phyloP scores from a whole-genome alignment of 2,888 invertebrate genomes.

The Acrobeloides nanus region DNA sequence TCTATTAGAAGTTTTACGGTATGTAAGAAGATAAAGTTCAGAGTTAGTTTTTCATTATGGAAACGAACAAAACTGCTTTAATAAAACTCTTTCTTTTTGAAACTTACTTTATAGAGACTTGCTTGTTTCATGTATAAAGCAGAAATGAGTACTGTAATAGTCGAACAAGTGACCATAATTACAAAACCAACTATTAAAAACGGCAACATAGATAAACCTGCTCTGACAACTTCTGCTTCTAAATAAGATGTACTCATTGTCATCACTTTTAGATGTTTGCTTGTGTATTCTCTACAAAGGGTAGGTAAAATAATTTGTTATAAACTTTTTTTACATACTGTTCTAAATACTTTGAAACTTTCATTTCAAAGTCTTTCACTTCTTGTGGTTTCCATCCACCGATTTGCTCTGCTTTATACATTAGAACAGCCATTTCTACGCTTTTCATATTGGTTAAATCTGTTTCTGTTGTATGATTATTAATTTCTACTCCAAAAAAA shows the following conservation, averaged over 20 bases:
- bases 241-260: constrained; percentile 44
- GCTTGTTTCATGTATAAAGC: constrained; percentile 43
- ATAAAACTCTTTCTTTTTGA: not conserved
- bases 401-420: constrained; percentile 39
- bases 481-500: constrained; percentile 36
- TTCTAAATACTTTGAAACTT: constrained; percentile 41
- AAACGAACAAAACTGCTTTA: too few species aligned
- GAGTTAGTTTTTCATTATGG: too few species aligned
- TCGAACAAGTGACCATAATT: constrained; percentile 40
- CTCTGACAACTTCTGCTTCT: constrained; percentile 41
- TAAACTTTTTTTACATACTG: constrained; percentile 11
- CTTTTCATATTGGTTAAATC: constrained; percentile 11
- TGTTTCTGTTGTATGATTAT: constrained; percentile 10
- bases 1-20: too few species aligned
- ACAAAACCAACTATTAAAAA: constrained; percentile 41
- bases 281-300: constrained; percentile 35
- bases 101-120: constrained; percentile 34
- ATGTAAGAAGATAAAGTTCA: too few species aligned
- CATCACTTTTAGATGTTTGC: constrained; percentile 32
- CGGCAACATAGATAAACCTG: constrained; percentile 34
- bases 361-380: constrained; percentile 41
- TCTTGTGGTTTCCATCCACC: constrained; percentile 39
- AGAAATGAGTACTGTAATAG: constrained; percentile 36
- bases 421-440: too few species aligned
- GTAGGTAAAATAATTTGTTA: constrained; percentile 9